phyloP scores from a whole-genome alignment of 2,797 vertebrate genomes.

The Anisognathus igniventris region DNA sequence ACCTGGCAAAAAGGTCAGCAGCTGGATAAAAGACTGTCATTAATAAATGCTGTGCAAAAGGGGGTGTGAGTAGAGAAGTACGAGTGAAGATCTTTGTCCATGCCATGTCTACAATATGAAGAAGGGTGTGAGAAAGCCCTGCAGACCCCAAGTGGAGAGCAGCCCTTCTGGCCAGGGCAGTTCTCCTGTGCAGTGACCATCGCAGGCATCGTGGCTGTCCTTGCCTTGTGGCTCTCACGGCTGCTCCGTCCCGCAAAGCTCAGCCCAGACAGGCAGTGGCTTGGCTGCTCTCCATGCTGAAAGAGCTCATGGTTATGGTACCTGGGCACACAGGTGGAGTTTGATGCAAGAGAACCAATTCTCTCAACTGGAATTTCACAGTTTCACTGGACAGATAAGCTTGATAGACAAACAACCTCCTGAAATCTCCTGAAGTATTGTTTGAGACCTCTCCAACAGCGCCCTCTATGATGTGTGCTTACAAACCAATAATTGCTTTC shows the following conservation, averaged over 20 bases:
- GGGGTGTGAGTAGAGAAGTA: background rate
- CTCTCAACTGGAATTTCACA: background rate
- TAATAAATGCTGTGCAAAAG: background rate
- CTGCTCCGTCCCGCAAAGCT: background rate
- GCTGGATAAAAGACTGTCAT: background rate
- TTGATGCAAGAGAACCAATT: background rate
- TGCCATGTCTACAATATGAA: background rate
- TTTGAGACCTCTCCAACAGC: background rate
- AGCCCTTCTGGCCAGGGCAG: background rate
- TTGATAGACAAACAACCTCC: background rate
- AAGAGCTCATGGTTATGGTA: background rate
- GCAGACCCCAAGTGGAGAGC: fast-evolving
- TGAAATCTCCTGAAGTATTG: background rate
- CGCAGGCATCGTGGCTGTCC: background rate
- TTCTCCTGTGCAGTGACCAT: background rate
- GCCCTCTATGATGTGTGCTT: background rate
- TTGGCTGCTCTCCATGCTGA: background rate
- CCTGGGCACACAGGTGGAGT: background rate
- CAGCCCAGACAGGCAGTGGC: background rate
- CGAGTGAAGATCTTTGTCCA: background rate
- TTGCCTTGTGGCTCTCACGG: background rate
- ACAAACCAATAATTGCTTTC: background rate
- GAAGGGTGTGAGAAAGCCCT: background rate
- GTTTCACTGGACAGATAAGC: background rate
- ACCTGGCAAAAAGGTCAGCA: background rate